phyloP scores from a whole-genome alignment of 2,888 invertebrate species.

The Thera obeliscata region DNA sequence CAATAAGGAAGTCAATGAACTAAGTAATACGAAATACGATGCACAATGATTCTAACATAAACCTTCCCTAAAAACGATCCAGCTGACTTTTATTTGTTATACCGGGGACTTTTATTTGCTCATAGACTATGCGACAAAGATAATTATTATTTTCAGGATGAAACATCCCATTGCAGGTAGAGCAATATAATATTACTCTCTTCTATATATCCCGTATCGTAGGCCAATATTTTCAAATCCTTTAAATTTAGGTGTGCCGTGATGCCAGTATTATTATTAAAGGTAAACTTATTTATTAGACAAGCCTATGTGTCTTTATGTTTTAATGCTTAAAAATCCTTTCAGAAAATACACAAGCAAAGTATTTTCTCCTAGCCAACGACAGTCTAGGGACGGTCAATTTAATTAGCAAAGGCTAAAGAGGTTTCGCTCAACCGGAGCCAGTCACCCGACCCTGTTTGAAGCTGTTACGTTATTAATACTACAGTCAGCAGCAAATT shows the following conservation, averaged over 20 bases:
- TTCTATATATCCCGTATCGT: background rate
- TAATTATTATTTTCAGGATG: background rate
- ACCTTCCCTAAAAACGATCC: background rate
- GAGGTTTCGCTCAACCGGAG: constrained; percentile 53
- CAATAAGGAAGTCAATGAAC: constrained; percentile 24
- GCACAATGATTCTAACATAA: background rate
- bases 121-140: too few species aligned
- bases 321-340: background rate
- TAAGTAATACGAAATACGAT: constrained; percentile 1
- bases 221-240: too few species aligned
- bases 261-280: too few species aligned
- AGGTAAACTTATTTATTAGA: too few species aligned
- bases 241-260: too few species aligned
- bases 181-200: too few species aligned
- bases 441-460: constrained; percentile 38
- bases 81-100: background rate
- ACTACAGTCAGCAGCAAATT: constrained; percentile 65
- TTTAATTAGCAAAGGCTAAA: constrained; percentile 57
- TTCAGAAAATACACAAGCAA: background rate
- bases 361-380: background rate
- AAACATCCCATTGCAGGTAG: too few species aligned
- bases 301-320: background rate
- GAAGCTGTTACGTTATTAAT: constrained; percentile 56
- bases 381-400: constrained; percentile 41
- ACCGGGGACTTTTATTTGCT: background rate